Percentiles rank a stretch among this genome's conserved stretches.
phyloP scores from a whole-genome alignment of 2,888 invertebrate genomes.

The Agriopis marginaria region DNA sequence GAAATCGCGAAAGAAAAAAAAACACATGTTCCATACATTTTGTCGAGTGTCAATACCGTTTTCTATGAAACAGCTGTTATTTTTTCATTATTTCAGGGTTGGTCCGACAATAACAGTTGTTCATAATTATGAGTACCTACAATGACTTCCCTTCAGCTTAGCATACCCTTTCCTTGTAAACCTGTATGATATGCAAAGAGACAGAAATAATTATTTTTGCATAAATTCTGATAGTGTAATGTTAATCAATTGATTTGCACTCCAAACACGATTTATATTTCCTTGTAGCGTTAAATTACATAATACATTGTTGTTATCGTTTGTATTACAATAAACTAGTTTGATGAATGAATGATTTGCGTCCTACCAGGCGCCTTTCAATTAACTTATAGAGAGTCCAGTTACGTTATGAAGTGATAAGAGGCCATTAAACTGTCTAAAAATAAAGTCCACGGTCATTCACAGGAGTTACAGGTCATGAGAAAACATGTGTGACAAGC shows the following conservation, averaged over 20 bases:
- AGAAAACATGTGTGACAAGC: conserved; percentile 41
- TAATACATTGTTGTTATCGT: conserved; percentile 68
- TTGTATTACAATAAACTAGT: conserved; percentile 53
- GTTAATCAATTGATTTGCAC: conserved; percentile 60
- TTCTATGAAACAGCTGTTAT: too few species aligned
- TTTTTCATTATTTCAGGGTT: too few species aligned
- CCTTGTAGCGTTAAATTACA: conserved; percentile 59
- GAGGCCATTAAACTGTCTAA: conserved; percentile 48
- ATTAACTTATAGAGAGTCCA: conserved; percentile 45
- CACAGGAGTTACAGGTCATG: conserved; percentile 49
- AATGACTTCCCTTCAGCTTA: too few species aligned
- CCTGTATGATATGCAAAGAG: not conserved
- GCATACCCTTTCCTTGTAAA: too few species aligned
- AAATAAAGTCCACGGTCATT: conserved; percentile 50
- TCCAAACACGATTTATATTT: conserved; percentile 67
- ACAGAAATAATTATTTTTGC: not conserved
- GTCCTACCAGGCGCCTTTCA: conserved; percentile 50
- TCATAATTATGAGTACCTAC: too few species aligned
- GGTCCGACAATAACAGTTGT: too few species aligned
- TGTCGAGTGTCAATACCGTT: too few species aligned
- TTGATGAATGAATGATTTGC: conserved; percentile 56
- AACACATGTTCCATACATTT: too few species aligned
- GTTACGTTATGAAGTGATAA: conserved; percentile 47
- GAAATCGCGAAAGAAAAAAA: too few species aligned
- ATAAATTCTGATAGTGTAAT: conserved; percentile 23